Percentiles rank a stretch among this genome's conserved stretches.
Conservation (phyloP, 2,113 vertebrate species). For the Lucifuga dentata region DNA sequence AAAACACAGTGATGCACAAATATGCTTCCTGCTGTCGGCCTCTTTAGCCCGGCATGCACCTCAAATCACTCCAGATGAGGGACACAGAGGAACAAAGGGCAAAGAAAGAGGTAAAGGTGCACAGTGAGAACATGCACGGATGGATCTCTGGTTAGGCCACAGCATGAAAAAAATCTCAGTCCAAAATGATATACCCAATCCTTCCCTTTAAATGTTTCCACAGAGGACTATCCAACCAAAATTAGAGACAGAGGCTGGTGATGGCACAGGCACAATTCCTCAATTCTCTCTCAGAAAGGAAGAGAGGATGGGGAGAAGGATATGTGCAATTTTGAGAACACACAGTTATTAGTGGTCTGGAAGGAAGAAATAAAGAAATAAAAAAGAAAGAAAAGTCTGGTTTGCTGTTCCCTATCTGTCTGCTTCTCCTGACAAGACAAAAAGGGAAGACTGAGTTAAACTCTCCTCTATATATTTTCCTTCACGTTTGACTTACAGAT, state of each 20-base stretch:
- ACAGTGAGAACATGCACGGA: slow-evolving; percentile 11
- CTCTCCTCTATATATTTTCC: slow-evolving; percentile 15
- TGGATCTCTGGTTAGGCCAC: neutral
- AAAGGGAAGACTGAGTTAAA: slow-evolving; percentile 50
- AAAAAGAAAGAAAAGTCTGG: slow-evolving; percentile 31
- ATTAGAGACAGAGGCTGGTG: slow-evolving; percentile 40
- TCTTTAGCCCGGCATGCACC: neutral
- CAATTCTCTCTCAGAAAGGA: slow-evolving; percentile 46
- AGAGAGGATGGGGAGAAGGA: slow-evolving; percentile 8
- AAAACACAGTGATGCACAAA: slow-evolving; percentile 22
- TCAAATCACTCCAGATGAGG: slow-evolving; percentile 16
- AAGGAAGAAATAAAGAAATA: slow-evolving; percentile 42
- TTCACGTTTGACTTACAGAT: slow-evolving; percentile 38
- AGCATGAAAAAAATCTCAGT: slow-evolving; percentile 9
- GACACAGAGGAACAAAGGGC: neutral
- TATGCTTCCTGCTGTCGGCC: neutral
- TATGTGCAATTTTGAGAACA: slow-evolving; percentile 49
- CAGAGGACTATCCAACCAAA: slow-evolving; percentile 30
- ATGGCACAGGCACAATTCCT: slow-evolving; percentile 46
- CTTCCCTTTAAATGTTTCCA: slow-evolving; percentile 21
- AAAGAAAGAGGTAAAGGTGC: neutral
- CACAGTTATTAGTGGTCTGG: slow-evolving; percentile 66
- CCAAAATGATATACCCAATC: slow-evolving; percentile 24
- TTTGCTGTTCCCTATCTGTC: slow-evolving; percentile 51
- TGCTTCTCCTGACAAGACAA: slow-evolving; percentile 53